Percentiles rank a stretch among this genome's conserved stretches.
These are phyloP conservation scores for Eudyptes chrysolophus DNA, from an alignment of 2,113 vertebrate species.

Conservation along the genomic window DNA sequence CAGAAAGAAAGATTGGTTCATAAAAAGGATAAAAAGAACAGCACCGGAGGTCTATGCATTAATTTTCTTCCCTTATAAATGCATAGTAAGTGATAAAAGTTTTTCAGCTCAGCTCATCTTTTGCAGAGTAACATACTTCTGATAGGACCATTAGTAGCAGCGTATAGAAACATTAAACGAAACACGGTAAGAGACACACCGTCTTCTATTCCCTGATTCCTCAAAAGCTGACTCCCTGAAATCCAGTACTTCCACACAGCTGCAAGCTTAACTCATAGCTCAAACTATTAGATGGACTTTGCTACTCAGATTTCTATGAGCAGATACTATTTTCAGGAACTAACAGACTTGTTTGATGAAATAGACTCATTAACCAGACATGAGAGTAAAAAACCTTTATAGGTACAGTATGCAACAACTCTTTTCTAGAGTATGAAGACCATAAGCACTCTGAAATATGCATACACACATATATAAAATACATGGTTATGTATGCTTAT, in stretches of 20 bases:
- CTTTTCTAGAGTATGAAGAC: background rate
- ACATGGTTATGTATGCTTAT: background rate
- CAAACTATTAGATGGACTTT: background rate
- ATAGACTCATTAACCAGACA: background rate
- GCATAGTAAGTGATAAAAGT: background rate
- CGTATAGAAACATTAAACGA: background rate
- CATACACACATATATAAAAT: background rate
- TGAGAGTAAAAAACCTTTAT: background rate
- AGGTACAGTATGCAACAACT: background rate
- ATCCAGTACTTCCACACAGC: background rate
- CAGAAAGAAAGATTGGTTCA: background rate
- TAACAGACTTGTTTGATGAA: background rate
- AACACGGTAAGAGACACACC: background rate
- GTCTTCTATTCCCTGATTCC: accelerated
- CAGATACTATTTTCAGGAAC: background rate
- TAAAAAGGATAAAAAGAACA: background rate
- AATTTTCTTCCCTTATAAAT: background rate
- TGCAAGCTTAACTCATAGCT: background rate
- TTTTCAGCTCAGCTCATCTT: background rate
- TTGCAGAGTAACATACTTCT: background rate
- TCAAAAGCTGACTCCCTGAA: background rate
- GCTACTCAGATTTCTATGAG: background rate
- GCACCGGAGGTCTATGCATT: background rate
- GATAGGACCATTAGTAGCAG: background rate
- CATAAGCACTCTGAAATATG: background rate